These are phyloP conservation scores for Drosophila colorata DNA, from an alignment of 2,888 invertebrate species.

Conservation along the genomic window DNA sequence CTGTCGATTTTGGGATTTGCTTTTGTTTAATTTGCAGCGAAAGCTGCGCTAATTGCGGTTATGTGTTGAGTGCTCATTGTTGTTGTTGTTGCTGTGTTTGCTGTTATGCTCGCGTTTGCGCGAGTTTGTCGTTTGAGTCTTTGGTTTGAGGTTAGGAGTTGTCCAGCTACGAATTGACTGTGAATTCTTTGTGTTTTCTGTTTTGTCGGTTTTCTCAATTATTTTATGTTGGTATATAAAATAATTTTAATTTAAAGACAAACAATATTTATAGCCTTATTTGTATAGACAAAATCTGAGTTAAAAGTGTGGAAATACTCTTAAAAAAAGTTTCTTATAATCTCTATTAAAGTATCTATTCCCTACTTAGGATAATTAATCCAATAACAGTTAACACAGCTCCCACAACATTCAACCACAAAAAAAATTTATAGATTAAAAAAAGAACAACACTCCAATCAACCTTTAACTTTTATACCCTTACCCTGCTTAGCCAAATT, in stretches of 20 bases:
- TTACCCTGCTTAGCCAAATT: constrained; percentile 1
- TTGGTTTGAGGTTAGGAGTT: constrained; percentile 66
- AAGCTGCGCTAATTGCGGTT: constrained; percentile 63
- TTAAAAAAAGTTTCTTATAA: too few species aligned
- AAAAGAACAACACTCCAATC: not conserved
- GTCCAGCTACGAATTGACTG: not conserved
- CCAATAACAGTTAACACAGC: too few species aligned
- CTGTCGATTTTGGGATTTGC: constrained; percentile 57
- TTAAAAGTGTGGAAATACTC: too few species aligned
- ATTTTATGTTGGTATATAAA: not conserved
- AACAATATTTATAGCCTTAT: not conserved
- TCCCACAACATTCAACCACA: not conserved
- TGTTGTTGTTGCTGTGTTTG: constrained; percentile 20
- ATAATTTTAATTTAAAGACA: not conserved
- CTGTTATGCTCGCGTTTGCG: constrained; percentile 32
- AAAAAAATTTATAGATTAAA: too few species aligned
- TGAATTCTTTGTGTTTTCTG: not conserved
- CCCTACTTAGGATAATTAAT: too few species aligned
- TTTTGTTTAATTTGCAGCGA: constrained; percentile 47
- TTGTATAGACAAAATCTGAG: not conserved
- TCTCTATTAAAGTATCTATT: too few species aligned
- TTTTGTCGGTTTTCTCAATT: not conserved
- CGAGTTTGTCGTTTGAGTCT: constrained; percentile 76
- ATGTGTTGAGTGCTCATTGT: constrained; percentile 24
- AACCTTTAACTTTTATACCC: not conserved